These are phyloP conservation scores for Talpa occidentalis DNA, from an alignment of 2,113 vertebrate species.

Conservation along the genomic window DNA sequence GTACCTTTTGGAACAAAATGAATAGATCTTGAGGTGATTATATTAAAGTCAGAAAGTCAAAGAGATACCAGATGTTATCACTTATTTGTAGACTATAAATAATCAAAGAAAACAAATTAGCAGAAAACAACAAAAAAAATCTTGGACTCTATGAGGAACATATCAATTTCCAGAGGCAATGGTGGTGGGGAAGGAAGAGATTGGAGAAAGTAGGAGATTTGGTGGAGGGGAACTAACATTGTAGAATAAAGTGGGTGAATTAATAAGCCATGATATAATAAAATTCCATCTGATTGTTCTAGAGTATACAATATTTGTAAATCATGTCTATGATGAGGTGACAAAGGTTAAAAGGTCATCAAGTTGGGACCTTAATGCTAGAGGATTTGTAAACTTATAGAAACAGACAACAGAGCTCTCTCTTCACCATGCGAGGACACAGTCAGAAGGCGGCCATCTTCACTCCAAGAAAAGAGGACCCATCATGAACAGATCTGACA, in stretches of 20 bases:
- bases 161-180: too few species aligned
- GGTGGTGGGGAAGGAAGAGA: too few species aligned
- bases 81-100: too few species aligned
- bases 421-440: neutral
- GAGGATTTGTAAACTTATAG: neutral
- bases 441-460: neutral
- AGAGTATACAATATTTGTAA: neutral
- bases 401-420: neutral
- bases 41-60: too few species aligned
- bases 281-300: neutral
- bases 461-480: too few species aligned
- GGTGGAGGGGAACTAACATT: neutral
- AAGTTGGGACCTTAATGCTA: neutral
- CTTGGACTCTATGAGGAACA: too few species aligned
- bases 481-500: neutral
- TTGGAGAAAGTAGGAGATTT: too few species aligned
- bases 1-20: too few species aligned
- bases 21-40: too few species aligned
- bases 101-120: neutral
- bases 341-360: neutral
- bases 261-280: neutral
- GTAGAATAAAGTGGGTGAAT: neutral
- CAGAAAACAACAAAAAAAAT: too few species aligned
- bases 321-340: neutral
- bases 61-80: too few species aligned